Evolutionary conservation across 2,797 vertebrate genomes (phyloP), one percentile per base, ranked within the genome.

Genomic region (Coccyzus lansbergi): DNA sequence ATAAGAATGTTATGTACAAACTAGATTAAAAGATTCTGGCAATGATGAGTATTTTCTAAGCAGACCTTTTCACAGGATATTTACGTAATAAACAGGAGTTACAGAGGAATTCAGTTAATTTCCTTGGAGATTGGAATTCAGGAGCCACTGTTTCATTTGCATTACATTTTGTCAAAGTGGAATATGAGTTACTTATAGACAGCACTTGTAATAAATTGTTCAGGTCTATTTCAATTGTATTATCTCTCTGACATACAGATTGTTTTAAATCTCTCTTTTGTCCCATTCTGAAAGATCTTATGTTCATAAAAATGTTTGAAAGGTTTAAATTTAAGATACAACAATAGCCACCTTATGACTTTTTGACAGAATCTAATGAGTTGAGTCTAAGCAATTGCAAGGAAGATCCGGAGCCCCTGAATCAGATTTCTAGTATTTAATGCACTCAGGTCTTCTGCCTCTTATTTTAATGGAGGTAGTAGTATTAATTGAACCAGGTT

Each of bases 201-300:
- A 93, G 29, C 33, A 81, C 48, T 95, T 90, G 83, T 85, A 92
- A 93, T 87, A 88, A 93, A 87, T 82, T 68, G 7, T 83, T 93
- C 20, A 0, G 48, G 63, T 86, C 29, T 79, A 12, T 81, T 95
- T 88, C 69, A 62, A 25, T 48, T 40, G 52, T 19, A 29, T 75
- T 65, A 40, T 85, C 9, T 80, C 14, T 77, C 59, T 88, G 56
- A 83, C 72, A 49, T 2, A 62, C 19, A 31, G 10, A n/a, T 83
- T 72, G 31, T 24, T 81, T 92, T 93, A 76, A 93, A 93, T 88
- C 10, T 88, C 36, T 72, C 25, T 83, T 24, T 91, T 79, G 9
- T 77, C 38, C 33, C 33, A 31, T 92, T 79, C 52, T 81, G 34
- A 92, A 92, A 22, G 14, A 62, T 49, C 53, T 95, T 83, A 67